Percentiles rank a stretch among this genome's conserved stretches.
Conservation (phyloP, 2,113 vertebrate species). For the Phalacrocorax carbo region DNA sequence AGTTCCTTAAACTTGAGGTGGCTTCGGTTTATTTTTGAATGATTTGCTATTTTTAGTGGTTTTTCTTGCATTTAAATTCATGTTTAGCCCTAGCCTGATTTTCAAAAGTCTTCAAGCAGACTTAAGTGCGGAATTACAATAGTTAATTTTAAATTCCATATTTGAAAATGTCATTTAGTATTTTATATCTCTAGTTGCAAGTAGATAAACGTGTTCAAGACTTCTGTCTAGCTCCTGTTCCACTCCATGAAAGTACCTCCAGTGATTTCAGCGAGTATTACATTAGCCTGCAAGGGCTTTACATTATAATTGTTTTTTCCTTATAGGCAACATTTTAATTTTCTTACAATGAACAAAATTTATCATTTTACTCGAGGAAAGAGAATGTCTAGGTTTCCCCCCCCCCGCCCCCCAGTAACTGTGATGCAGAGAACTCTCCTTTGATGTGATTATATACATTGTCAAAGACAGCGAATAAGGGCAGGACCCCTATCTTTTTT, state of each 20-base stretch:
- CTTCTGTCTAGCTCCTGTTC: neutral
- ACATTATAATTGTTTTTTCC: neutral
- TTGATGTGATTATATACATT: conserved; percentile 38
- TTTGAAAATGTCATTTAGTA: neutral
- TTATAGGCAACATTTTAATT: neutral
- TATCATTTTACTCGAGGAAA: neutral
- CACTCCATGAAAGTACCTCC: neutral
- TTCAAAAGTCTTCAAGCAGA: neutral
- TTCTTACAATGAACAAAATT: neutral
- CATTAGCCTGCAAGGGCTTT: neutral
- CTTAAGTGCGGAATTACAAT: neutral
- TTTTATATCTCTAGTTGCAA: neutral
- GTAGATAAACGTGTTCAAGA: neutral
- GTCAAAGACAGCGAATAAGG: conserved; percentile 32
- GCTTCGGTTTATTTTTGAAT: neutral
- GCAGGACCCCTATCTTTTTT: conserved; percentile 61
- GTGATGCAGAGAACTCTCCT: neutral
- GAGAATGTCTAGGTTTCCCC: neutral
- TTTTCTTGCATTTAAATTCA: neutral
- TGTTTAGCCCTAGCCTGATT: neutral
- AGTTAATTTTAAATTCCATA: neutral
- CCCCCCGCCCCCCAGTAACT: neutral
- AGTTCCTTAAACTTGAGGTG: neutral
- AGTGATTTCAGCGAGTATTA: neutral
- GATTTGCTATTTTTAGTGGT: too few relatives aligned